These are phyloP conservation scores for Tympanoctomys barrerae DNA, from an alignment of 2,797 vertebrate genomes.

Conservation along the genomic window DNA sequence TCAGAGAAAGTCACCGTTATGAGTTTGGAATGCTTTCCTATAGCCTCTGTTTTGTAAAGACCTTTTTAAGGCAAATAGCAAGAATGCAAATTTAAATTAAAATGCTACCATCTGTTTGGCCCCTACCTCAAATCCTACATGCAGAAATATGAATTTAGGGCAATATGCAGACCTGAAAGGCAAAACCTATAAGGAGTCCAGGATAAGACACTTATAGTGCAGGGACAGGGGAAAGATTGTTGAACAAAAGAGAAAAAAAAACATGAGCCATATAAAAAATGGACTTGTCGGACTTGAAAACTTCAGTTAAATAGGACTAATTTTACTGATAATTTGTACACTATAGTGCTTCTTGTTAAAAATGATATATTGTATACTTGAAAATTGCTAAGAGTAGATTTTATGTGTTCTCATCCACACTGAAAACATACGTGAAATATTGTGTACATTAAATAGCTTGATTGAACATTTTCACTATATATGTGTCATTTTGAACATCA, in stretches of 20 bases:
- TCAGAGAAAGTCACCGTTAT: not conserved
- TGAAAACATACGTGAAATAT: not conserved
- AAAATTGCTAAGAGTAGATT: not conserved
- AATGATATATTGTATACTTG: not conserved
- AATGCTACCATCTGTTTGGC: slow-evolving; percentile 27
- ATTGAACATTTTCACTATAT: not conserved
- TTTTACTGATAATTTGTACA: not conserved
- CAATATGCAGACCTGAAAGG: slow-evolving; percentile 23
- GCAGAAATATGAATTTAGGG: not conserved
- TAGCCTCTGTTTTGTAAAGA: not conserved
- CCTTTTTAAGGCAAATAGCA: slow-evolving; percentile 51
- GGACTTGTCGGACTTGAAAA: not conserved
- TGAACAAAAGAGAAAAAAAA: slow-evolving; percentile 39
- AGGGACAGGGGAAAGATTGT: not conserved
- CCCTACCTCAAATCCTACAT: not conserved
- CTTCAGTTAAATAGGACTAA: not conserved
- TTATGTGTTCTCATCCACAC: not conserved
- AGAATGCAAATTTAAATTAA: slow-evolving; percentile 56
- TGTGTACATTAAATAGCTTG: not conserved
- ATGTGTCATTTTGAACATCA: not conserved
- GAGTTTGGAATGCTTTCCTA: not conserved
- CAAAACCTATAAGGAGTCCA: not conserved
- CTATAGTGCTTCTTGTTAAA: not conserved
- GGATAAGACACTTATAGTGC: not conserved
- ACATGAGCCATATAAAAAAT: not conserved